Conservation (phyloP, 2,888 invertebrate species). For the Ephialtes manifestator region DNA sequence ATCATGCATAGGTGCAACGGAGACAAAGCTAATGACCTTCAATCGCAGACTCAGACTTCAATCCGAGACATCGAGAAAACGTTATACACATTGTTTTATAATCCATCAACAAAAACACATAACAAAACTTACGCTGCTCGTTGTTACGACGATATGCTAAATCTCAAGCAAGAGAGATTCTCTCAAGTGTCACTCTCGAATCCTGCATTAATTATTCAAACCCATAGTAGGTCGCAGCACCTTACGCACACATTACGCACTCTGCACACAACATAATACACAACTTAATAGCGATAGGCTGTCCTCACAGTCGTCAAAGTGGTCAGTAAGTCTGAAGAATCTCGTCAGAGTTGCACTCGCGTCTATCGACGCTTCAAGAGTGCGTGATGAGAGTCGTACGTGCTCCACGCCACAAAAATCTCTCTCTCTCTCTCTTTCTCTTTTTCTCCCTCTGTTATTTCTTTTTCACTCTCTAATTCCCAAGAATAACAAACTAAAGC, state of each 20-base stretch:
- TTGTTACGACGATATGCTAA: background rate
- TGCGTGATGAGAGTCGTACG: constrained; percentile 40
- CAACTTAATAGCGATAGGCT: background rate
- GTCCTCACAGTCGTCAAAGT: background rate
- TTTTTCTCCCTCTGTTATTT: background rate
- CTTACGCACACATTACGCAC: background rate
- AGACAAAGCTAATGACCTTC: too few relatives aligned
- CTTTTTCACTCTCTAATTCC: background rate
- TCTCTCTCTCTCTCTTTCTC: background rate
- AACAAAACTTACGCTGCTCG: constrained; percentile 19
- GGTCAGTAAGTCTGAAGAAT: constrained; percentile 7
- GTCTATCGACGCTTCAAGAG: constrained; percentile 51
- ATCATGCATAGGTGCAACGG: too few relatives aligned
- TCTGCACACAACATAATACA: background rate
- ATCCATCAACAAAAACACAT: background rate
- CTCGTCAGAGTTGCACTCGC: constrained; percentile 20
- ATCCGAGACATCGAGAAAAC: too few relatives aligned
- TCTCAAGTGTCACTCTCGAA: background rate
- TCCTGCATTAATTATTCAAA: constrained; percentile 33
- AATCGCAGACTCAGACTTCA: too few relatives aligned
- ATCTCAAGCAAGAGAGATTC: background rate
- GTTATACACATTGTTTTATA: too few relatives aligned
- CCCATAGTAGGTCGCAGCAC: background rate
- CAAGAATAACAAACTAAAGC: background rate
- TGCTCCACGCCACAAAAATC: constrained; percentile 23